Conservation (phyloP, 2,797 vertebrate species). For the Gephyroberyx darwinii region DNA sequence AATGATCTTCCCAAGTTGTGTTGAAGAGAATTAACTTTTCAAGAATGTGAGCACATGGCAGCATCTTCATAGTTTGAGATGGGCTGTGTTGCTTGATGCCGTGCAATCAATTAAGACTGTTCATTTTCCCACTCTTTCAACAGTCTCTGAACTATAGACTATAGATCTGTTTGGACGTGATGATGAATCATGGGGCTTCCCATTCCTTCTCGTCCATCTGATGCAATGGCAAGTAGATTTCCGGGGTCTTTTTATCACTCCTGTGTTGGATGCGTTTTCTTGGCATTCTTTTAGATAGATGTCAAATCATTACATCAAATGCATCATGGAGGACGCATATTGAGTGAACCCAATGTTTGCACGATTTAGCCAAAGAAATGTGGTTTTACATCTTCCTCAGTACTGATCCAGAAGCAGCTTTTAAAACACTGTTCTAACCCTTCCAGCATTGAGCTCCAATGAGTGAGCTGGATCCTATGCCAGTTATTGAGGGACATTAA, state of each 20-base stretch:
- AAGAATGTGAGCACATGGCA: too few species aligned
- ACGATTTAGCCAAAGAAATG: not conserved
- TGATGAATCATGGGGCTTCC: too few species aligned
- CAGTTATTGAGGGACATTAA: slow-evolving; percentile 50
- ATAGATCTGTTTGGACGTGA: too few species aligned
- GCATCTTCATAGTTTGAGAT: too few species aligned
- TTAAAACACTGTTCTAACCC: slow-evolving; percentile 44
- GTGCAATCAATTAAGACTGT: too few species aligned
- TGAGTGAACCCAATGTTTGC: not conserved
- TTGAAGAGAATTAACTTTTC: too few species aligned
- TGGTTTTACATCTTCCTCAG: not conserved
- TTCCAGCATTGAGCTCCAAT: slow-evolving; percentile 13
- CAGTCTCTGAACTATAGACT: too few species aligned
- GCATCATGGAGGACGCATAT: slow-evolving; percentile 12
- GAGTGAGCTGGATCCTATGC: slow-evolving; percentile 38
- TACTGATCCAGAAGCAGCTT: slow-evolving; percentile 7
- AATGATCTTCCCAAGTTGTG: not conserved
- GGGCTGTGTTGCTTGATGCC: too few species aligned
- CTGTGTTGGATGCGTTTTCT: too few species aligned
- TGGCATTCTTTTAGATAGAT: slow-evolving; percentile 17
- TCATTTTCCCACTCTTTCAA: too few species aligned
- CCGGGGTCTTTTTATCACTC: slow-evolving; percentile 20
- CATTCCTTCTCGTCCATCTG: too few species aligned
- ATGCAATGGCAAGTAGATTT: slow-evolving; percentile 11
- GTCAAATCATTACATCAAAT: not conserved